phyloP scores from a whole-genome alignment of 2,888 invertebrate species.

The Sceliomorpha sp. region DNA sequence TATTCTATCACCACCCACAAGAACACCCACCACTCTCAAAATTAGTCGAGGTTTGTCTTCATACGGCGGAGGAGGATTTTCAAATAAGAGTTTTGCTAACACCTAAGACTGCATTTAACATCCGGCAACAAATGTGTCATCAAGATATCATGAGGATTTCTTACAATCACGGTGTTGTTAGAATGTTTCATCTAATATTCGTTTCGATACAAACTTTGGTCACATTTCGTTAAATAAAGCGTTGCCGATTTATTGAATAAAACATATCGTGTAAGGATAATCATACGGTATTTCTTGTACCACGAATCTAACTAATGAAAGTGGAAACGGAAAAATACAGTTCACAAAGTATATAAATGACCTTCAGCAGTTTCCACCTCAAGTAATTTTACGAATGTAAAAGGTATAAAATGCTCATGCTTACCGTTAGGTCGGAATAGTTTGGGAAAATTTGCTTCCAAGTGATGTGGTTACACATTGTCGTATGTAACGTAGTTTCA shows the following conservation, averaged over 20 bases:
- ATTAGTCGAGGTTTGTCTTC: conserved; percentile 70
- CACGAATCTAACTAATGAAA: conserved; percentile 28
- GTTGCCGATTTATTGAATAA: conserved; percentile 9
- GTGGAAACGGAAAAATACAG: conserved; percentile 17
- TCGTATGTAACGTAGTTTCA: too few species aligned
- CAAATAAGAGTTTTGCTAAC: conserved; percentile 44
- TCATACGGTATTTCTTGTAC: conserved; percentile 13
- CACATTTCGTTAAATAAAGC: not conserved
- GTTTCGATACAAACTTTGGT: too few species aligned
- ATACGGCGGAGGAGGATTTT: conserved; percentile 50
- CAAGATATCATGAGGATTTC: conserved; percentile 22
- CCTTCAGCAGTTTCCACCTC: conserved; percentile 30
- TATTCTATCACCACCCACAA: conserved; percentile 60
- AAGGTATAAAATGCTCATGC: conserved; percentile 26
- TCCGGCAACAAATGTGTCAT: conserved; percentile 20
- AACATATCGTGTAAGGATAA: conserved; percentile 21
- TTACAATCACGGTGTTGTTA: too few species aligned
- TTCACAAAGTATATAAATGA: conserved; percentile 27
- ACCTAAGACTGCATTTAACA: conserved; percentile 26
- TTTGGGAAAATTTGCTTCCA: too few species aligned
- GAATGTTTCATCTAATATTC: conserved; percentile 9
- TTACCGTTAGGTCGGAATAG: conserved; percentile 40
- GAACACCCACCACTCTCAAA: conserved; percentile 67
- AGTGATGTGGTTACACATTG: too few species aligned
- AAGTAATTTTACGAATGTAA: conserved; percentile 32